Evolutionary conservation across 1,140 invertebrate species (phyloP).

Genomic region (Pogonomyrmex californicus): DNA sequence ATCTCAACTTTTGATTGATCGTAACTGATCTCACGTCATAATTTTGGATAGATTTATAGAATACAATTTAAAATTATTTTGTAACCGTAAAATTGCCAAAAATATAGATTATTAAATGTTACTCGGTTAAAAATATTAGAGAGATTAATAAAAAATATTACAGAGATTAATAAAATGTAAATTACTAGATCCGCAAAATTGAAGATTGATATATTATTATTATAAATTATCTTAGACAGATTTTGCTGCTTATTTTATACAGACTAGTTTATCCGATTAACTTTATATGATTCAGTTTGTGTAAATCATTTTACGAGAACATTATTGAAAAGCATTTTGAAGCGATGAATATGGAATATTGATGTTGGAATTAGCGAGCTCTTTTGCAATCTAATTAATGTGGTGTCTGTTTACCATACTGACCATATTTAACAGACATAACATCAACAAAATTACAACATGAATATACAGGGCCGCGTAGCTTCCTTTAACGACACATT

Average conservation of each 20-base stretch:
- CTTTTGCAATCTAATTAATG: slow-evolving; percentile 52
- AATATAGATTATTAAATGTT: neutral
- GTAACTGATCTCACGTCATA: neutral
- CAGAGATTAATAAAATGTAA: neutral
- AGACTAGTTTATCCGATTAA: slow-evolving; percentile 6
- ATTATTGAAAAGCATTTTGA: slow-evolving; percentile 29
- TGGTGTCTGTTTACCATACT: slow-evolving; percentile 28
- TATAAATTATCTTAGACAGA: slow-evolving; percentile 18
- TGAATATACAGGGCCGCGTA: neutral
- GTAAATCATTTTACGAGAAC: slow-evolving; percentile 28
- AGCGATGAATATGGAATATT: slow-evolving; percentile 47
- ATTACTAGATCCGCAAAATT: neutral
- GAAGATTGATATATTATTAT: neutral
- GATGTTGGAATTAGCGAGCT: slow-evolving; percentile 42
- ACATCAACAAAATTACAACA: slow-evolving; percentile 17
- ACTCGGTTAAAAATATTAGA: no score
- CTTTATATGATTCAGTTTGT: neutral
- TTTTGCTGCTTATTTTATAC: neutral
- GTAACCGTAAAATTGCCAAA: neutral
- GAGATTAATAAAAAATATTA: neutral
- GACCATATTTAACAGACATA: neutral
- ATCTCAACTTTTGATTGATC: neutral
- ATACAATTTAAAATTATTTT: neutral
- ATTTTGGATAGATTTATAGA: neutral
- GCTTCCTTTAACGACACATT: neutral